Evolutionary conservation across 2,888 invertebrate species (phyloP), one percentile per base, ranked within the genome.

Genomic region (Parnassius orleans): DNA sequence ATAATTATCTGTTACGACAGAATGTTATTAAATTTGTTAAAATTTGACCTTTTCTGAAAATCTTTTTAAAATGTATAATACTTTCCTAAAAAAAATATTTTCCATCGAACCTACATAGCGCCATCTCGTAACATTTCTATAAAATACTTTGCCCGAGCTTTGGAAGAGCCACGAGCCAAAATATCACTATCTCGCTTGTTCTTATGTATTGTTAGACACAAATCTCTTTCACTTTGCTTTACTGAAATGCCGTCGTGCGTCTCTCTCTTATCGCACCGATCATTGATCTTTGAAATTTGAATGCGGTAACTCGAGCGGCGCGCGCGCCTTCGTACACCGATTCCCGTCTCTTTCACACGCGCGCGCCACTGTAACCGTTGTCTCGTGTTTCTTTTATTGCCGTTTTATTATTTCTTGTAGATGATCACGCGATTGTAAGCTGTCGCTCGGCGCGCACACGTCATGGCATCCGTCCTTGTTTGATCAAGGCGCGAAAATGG

Each of bases 321-420:
- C 86, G 88, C 89, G 90, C 87, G 83, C 84, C 79, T 79, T 79
- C 81, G 79, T 77, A 80, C 80, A 79, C 79, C 76, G 75, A 74
- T 74, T 66, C 73, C 83, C 77, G 75, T 90, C 91, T 73, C 84
- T 73, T 83, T 89, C 83, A 71, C 83, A 75, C 90, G 78, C 83
- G 79, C 80, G 76, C 79, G 73, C 75, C 69, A 75, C 77, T 70
- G 78, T 83, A 84, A 81, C 82, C 79, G 86, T 82, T 86, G 86
- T 88, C 89, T 89, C 89, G 83, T 83, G 85, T 89, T 90, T 86
- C 90, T 90, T 90, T 90, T 90, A 90, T 90, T 89, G 88, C 87
- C 86, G 89, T 90, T 90, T 91, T 91, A 91, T 91, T 91, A 91
- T 91, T 91, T 90, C 90, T 91, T 90, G 90, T 90, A 89, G 91